Conservation (phyloP, 2,113 vertebrate species). For the Nycticryphes semicollaris region DNA sequence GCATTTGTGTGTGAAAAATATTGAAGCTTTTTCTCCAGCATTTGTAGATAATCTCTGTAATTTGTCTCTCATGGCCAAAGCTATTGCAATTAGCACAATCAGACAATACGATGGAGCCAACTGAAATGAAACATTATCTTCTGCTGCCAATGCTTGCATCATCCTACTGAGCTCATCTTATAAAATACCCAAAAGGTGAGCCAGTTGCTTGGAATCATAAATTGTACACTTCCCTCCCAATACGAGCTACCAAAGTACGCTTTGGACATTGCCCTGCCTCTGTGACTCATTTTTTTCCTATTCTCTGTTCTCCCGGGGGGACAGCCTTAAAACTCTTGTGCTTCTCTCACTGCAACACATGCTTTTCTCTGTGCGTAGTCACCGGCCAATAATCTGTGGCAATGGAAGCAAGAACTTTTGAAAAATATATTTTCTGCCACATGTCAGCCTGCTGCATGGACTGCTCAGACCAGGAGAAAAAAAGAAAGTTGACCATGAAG, state of each 20-base stretch:
- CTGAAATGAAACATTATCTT: conserved; percentile 29
- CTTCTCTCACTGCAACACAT: neutral
- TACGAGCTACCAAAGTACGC: neutral
- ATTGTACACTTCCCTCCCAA: neutral
- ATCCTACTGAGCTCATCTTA: conserved; percentile 43
- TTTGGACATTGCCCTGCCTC: neutral
- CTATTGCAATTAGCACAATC: conserved; percentile 38
- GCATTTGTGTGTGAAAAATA: neutral
- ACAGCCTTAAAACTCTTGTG: neutral
- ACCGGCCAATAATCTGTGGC: neutral
- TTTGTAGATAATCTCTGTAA: neutral
- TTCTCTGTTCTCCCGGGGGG: neutral
- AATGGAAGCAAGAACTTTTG: neutral
- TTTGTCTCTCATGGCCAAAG: conserved; percentile 21
- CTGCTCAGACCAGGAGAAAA: neutral
- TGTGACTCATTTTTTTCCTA: neutral
- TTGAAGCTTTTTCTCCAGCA: neutral
- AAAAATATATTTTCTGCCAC: neutral
- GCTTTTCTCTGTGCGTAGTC: neutral
- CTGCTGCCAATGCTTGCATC: conserved; percentile 47
- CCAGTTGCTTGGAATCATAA: conserved; percentile 10
- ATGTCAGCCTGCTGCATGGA: neutral
- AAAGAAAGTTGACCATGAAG: neutral
- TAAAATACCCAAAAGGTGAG: conserved; percentile 27
- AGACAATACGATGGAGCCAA: conserved; percentile 33